Base-by-base conservation (phyloP, 1,140 invertebrate genomes). In the Drosophila rufa region DNA sequence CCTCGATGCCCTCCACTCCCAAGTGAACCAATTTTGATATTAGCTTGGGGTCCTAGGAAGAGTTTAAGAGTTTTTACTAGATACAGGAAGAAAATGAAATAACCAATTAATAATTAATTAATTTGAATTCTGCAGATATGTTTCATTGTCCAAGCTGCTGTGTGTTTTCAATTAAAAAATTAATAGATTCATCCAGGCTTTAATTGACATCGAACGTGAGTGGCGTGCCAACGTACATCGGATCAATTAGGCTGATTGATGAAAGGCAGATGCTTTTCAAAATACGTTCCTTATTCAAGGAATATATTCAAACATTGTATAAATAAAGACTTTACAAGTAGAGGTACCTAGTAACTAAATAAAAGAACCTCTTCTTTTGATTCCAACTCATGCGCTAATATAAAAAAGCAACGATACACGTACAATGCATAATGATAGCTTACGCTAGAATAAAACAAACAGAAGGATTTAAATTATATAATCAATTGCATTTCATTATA, bases 91-190 rank as follows among this genome's bases (percentile, higher is more conserved):
- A 33, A 19, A 17, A 43, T 65, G 50, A 36, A 75, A 38, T 40
- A 30, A 17, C 43, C 74, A 61, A 78, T 78, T 55, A 78, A 78
- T 78, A 60, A 78, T 78, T 78, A 68, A 78, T 69, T 50, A 56
- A 59, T 57, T 47, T 25, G 38, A 38, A 56, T 78, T 61, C 25
- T 19, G 42, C 42, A 38, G 57, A 46, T 50, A 55, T 62, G 50
- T 60, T 55, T 59, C 53, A 46, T 46, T 69, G 55, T 43, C 40
- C 59, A 48, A 60, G 36, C 71, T 58, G 60, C 46, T 75, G 59
- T 70, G 59, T 59, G 74, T 48, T 45, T 42, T 61, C 58, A 78
- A 84, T 84, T 84, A 85, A 78, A 77, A 77, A 69, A 74, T 68
- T 74, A 45, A 61, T 74, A 62, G 59, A 71, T 69, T 67, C 48